phyloP scores from a whole-genome alignment of 1,140 invertebrate genomes.

The Trachelipus rathkii region DNA sequence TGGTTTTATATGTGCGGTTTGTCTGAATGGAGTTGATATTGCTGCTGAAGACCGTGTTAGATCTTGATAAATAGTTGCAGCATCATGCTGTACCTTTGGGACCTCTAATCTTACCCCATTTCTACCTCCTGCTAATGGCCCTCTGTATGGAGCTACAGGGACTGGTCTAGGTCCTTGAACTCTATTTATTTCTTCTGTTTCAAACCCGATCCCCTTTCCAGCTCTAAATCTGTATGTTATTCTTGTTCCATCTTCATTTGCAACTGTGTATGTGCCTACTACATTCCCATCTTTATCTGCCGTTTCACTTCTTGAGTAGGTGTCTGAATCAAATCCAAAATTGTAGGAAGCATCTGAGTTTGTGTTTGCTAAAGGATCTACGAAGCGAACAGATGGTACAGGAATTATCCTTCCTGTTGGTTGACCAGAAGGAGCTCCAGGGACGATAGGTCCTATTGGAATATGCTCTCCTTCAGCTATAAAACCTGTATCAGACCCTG shows the following conservation, averaged over 20 bases:
- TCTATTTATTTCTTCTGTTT: constrained; percentile 32
- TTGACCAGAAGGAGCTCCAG: constrained; percentile 40
- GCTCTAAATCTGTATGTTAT: constrained; percentile 38
- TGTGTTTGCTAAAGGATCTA: constrained; percentile 37
- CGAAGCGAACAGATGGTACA: constrained; percentile 31
- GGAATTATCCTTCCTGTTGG: constrained; percentile 40
- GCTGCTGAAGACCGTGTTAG: no score
- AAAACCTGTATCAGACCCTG: constrained; percentile 41
- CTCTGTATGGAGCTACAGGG: no score
- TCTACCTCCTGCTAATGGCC: no score
- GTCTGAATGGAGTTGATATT: no score
- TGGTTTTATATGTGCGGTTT: no score
- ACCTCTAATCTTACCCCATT: no score
- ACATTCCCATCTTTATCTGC: constrained; percentile 47
- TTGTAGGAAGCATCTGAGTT: constrained; percentile 44
- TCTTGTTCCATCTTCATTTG: constrained; percentile 44
- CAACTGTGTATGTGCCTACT: constrained; percentile 49
- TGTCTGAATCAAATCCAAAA: constrained; percentile 46
- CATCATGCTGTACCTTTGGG: no score
- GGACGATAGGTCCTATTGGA: constrained; percentile 39
- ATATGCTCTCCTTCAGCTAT: constrained; percentile 42
- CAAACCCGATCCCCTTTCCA: constrained; percentile 38
- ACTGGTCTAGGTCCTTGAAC: not conserved
- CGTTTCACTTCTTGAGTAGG: constrained; percentile 45
- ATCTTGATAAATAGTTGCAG: no score